A percentile compares a stretch with the other conserved stretches of the same genome.
phyloP scores from a whole-genome alignment of 1,140 invertebrate genomes.

The Coptotermes formosanus region DNA sequence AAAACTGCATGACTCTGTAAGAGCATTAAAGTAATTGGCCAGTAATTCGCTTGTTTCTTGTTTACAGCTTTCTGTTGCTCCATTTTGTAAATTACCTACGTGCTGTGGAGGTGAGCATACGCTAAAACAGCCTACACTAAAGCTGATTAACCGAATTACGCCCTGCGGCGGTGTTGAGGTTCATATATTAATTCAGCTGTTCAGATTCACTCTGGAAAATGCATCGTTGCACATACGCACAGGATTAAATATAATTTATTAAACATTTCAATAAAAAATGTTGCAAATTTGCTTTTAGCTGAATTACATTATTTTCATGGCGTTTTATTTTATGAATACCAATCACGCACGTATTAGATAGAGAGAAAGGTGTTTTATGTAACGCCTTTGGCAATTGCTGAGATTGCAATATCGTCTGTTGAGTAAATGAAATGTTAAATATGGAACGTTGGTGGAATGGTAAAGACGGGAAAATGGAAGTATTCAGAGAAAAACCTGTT shows the following conservation, averaged over 20 bases:
- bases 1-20: background rate
- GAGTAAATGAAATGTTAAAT: too few relatives aligned
- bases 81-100: background rate
- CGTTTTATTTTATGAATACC: too few relatives aligned
- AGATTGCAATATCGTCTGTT: too few relatives aligned
- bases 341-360: too few relatives aligned
- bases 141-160: background rate
- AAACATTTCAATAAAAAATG: too few relatives aligned
- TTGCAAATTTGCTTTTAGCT: too few relatives aligned
- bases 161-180: background rate
- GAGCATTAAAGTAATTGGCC: background rate
- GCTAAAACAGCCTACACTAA: background rate
- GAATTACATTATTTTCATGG: too few relatives aligned
- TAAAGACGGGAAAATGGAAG: too few relatives aligned
- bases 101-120: background rate
- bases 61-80: background rate
- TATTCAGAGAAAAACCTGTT: too few relatives aligned
- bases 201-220: background rate
- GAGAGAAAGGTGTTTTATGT: too few relatives aligned
- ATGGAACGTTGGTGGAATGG: too few relatives aligned
- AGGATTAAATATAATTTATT: background rate
- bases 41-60: background rate
- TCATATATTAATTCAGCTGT: constrained; percentile 1
- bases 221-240: background rate
- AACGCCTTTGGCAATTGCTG: too few relatives aligned